A percentile compares a stretch with the other conserved stretches of the same genome.
phyloP scores from a whole-genome alignment of 2,797 vertebrate genomes.

The Chelidonichthys spinosus region DNA sequence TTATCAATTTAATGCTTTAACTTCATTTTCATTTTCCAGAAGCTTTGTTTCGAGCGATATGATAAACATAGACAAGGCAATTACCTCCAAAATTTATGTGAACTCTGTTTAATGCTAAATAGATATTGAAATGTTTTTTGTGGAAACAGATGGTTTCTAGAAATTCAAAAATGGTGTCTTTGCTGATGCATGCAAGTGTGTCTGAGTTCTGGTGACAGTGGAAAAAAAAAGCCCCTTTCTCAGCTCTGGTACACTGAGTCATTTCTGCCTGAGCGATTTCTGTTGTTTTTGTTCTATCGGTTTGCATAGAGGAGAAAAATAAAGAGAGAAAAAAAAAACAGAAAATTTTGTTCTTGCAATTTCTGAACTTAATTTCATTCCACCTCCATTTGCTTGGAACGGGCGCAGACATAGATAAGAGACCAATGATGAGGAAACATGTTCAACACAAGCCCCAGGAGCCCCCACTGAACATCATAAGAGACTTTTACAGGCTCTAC shows the following conservation, averaged over 20 bases:
- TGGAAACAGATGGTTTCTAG: conserved; percentile 64
- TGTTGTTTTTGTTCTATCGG: conserved; percentile 80
- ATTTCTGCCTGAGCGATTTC: conserved; percentile 85
- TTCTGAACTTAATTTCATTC: conserved; percentile 88
- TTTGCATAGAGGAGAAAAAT: conserved; percentile 69
- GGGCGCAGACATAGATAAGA: conserved; percentile 86
- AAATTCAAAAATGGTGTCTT: conserved; percentile 73
- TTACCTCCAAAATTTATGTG: conserved; percentile 76
- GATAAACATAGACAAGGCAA: conserved; percentile 78
- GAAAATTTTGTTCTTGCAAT: conserved; percentile 83
- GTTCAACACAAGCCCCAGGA: conserved; percentile 83
- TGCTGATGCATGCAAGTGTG: conserved; percentile 72
- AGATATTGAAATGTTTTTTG: conserved; percentile 68
- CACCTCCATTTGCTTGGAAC: conserved; percentile 87
- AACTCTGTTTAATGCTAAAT: conserved; percentile 76
- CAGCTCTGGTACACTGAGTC: conserved; percentile 78
- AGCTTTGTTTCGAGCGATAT: conserved; percentile 70
- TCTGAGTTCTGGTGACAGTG: conserved; percentile 66
- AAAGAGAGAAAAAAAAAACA: conserved; percentile 41
- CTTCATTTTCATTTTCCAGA: conserved; percentile 66
- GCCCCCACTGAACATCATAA: conserved; percentile 84
- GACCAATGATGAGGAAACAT: conserved; percentile 86
- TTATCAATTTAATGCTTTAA: conserved; percentile 71
- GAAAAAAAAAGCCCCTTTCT: conserved; percentile 59
- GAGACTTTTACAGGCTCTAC: conserved; percentile 85